A percentile compares a stretch with the other conserved stretches of the same genome.
Conservation (phyloP, 2,113 vertebrate genomes). For the Pagrus major region DNA sequence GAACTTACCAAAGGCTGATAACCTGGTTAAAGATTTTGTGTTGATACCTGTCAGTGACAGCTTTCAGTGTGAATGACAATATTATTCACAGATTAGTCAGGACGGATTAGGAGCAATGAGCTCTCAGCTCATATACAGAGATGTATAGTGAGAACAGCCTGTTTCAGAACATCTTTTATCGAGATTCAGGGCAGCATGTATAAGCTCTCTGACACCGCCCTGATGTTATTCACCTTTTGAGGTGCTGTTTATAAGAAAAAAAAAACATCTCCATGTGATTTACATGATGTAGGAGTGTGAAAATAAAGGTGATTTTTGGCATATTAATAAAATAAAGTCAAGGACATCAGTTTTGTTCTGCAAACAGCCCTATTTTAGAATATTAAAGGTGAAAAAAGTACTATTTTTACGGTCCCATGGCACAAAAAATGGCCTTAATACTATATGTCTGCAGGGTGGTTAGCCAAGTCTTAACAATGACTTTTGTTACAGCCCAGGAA, state of each 20-base stretch:
- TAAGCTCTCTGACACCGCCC: constrained; percentile 4
- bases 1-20: constrained; percentile 23
- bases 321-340: constrained; percentile 17
- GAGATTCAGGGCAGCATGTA: constrained; percentile 2
- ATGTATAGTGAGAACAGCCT: constrained; percentile 15
- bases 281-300: background rate
- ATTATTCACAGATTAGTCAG: constrained; percentile 55
- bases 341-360: constrained; percentile 18
- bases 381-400: constrained; percentile 8
- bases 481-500: background rate
- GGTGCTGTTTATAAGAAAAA: constrained; percentile 9
- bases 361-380: background rate
- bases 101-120: constrained; percentile 53
- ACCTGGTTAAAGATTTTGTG: constrained; percentile 28
- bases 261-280: background rate
- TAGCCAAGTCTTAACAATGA: background rate
- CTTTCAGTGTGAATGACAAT: constrained; percentile 28
- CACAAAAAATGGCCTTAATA: background rate
- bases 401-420: constrained; percentile 12
- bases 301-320: background rate
- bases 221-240: constrained; percentile 20
- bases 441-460: background rate
- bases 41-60: constrained; percentile 33
- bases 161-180: constrained; percentile 10
- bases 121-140: constrained; percentile 34